Evolutionary conservation across 1,140 invertebrate species (phyloP).

Genomic region (Drosophila ogumai): DNA sequence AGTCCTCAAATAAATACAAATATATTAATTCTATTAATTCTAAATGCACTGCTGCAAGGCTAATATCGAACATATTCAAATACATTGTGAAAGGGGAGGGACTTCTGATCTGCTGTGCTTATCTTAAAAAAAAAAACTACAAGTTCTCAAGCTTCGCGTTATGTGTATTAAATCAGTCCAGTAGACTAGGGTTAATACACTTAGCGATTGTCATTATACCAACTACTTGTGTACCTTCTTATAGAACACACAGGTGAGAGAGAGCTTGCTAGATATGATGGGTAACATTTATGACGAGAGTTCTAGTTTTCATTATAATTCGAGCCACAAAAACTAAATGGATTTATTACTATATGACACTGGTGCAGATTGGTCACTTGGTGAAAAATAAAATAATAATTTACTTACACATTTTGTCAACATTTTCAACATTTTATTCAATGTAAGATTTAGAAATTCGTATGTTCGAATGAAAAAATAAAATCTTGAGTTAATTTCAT

Average conservation of each 20-base stretch:
- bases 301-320: conserved; percentile 12
- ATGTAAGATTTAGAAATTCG: conserved; percentile 68
- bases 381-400: conserved; percentile 40
- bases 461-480: conserved; percentile 49
- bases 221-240: conserved; percentile 10
- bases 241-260: conserved; percentile 12
- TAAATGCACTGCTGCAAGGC: not conserved
- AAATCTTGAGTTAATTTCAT: conserved; percentile 61
- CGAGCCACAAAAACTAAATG: conserved; percentile 8
- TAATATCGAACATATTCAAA: conserved; percentile 2
- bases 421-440: conserved; percentile 63
- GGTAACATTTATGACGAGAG: conserved; percentile 6
- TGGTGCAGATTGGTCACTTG: conserved; percentile 34
- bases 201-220: not conserved
- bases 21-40: not conserved
- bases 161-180: not conserved
- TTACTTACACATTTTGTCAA: conserved; percentile 74
- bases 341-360: conserved; percentile 14
- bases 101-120: not conserved
- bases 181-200: not conserved
- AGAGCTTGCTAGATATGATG: conserved; percentile 13
- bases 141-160: not conserved
- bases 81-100: not conserved
- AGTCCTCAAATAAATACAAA: not conserved
- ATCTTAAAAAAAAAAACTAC: not conserved